These are phyloP conservation scores for Macrostomum lignano DNA, from an alignment of 1,140 invertebrate genomes.

Conservation along the genomic window DNA sequence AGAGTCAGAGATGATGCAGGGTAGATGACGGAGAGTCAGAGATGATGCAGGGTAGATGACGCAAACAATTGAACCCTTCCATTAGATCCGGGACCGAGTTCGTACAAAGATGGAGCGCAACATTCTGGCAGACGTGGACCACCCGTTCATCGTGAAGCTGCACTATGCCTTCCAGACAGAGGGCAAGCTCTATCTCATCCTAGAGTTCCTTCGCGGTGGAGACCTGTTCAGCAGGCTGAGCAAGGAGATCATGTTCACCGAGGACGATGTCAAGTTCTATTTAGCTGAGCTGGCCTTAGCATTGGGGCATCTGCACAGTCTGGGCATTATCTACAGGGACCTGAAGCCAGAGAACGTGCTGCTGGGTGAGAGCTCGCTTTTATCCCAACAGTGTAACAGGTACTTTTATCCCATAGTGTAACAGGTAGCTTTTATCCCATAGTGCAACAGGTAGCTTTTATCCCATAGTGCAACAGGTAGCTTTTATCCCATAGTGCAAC, in stretches of 20 bases:
- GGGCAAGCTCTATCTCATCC: background rate
- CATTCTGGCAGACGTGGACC: slow-evolving; percentile 82
- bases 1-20: no score
- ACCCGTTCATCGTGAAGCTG: slow-evolving; percentile 31
- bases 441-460: no score
- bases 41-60: background rate
- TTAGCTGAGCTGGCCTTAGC: slow-evolving; percentile 1
- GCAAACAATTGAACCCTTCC: slow-evolving; percentile 12
- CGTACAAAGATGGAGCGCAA: slow-evolving; percentile 90
- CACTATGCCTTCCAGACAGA: slow-evolving; percentile 1
- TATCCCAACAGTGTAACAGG: no score
- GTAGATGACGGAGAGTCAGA: no score
- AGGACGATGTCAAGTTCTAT: slow-evolving; percentile 4
- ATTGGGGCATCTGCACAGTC: slow-evolving; percentile 3
- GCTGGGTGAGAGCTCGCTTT: background rate
- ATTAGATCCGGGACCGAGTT: slow-evolving; percentile 72
- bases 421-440: no score
- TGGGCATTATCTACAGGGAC: slow-evolving; percentile 12
- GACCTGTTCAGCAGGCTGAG: slow-evolving; percentile 4
- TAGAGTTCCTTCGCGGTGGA: slow-evolving; percentile 6
- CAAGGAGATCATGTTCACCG: background rate
- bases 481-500: no score
- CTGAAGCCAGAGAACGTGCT: slow-evolving; percentile 29
- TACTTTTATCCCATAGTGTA: no score
- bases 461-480: no score